phyloP scores from a whole-genome alignment of 1,140 invertebrate genomes.

The Drosophila mayri region DNA sequence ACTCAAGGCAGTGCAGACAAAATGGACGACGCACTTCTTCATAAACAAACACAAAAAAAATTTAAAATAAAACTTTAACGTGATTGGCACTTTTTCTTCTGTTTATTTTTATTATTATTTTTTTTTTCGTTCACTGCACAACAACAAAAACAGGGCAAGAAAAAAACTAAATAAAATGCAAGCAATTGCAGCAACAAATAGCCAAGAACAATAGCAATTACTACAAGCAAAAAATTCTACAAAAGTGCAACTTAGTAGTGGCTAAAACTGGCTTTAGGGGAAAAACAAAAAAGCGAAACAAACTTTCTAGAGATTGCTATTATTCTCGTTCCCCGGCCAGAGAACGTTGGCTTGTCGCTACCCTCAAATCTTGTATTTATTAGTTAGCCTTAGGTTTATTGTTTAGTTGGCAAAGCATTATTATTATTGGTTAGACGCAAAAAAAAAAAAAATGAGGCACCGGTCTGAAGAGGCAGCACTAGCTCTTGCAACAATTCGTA shows the following conservation, averaged over 20 bases:
- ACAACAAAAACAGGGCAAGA: neutral
- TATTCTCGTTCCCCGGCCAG: conserved; percentile 10
- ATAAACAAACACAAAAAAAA: conserved; percentile 3
- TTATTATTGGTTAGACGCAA: conserved; percentile 12
- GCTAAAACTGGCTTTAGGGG: conserved; percentile 7
- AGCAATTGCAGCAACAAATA: conserved; percentile 25
- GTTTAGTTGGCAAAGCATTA: conserved; percentile 9
- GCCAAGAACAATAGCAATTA: conserved; percentile 23
- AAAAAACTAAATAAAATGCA: conserved; percentile 25
- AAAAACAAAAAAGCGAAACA: neutral
- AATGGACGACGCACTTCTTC: conserved; percentile 56
- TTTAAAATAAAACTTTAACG: conserved; percentile 14
- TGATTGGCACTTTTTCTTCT: conserved; percentile 11
- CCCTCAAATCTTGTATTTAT: conserved; percentile 6
- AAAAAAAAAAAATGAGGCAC: conserved; percentile 19
- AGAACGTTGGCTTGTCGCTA: conserved; percentile 16
- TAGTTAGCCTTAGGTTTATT: neutral
- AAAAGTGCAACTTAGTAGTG: conserved; percentile 8
- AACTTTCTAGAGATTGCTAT: conserved; percentile 3
- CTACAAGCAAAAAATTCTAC: neutral
- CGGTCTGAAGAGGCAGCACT: conserved; percentile 41
- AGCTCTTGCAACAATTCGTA: conserved; percentile 73
- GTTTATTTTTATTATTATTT: conserved; percentile 27
- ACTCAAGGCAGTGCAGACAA: conserved; percentile 42
- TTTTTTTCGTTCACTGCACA: conserved; percentile 35